phyloP scores from a whole-genome alignment of 2,797 vertebrate genomes.

The Parotocinclus haroldoi region DNA sequence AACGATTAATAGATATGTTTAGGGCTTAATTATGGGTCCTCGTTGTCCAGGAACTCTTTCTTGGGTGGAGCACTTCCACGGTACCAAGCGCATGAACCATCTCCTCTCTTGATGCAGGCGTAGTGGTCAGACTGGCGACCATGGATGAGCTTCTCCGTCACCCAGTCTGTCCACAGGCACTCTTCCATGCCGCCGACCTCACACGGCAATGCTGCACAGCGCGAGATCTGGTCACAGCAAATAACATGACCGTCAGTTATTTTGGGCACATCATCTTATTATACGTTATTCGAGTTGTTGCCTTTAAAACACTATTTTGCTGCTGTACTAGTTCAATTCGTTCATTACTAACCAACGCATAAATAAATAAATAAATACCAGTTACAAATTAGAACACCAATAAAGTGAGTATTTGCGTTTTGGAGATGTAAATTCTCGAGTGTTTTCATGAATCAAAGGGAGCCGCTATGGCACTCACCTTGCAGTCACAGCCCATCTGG shows the following conservation, averaged over 20 bases:
- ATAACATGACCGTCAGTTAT: too few species aligned
- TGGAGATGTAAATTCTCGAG: too few species aligned
- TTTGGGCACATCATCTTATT: neutral
- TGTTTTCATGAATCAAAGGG: conserved; percentile 11
- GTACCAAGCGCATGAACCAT: conserved; percentile 95
- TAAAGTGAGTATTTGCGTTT: neutral
- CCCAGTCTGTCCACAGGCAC: conserved; percentile 98
- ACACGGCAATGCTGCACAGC: conserved; percentile 90
- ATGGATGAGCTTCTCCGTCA: conserved; percentile 93
- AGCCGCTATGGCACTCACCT: conserved; percentile 73
- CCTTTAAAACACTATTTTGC: neutral
- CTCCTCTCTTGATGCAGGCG: conserved; percentile 91
- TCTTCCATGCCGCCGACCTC: conserved; percentile 87
- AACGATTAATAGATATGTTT: conserved; percentile 39
- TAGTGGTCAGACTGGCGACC: conserved; percentile 96
- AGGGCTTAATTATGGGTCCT: conserved; percentile 84
- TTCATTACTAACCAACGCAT: neutral
- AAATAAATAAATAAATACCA: neutral
- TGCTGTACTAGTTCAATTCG: neutral
- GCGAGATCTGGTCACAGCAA: conserved; percentile 77
- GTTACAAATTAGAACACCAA: neutral
- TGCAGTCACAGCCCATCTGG: conserved; percentile 98
- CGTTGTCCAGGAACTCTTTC: conserved; percentile 94
- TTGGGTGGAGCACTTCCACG: conserved; percentile 89
- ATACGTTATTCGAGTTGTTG: neutral